Base-by-base conservation (phyloP, 2,797 vertebrate species). In the Buceros bicornis region DNA sequence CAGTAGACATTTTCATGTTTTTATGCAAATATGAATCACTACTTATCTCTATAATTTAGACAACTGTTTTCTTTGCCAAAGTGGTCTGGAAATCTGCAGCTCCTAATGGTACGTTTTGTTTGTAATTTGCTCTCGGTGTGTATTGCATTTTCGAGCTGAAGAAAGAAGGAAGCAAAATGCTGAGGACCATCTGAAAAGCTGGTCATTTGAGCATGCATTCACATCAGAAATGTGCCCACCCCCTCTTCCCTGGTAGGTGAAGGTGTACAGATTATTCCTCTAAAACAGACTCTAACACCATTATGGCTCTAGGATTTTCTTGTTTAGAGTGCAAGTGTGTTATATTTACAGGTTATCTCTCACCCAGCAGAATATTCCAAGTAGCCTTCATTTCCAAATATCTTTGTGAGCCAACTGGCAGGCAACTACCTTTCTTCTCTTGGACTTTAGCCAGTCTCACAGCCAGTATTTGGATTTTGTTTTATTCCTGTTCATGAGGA, bases 1-100 rank as follows among this genome's bases (percentile, higher is more conserved):
- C 19, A n/a, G 71, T 78, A 80, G 95, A 95, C 76, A 45, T 92
- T 91, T 95, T 94, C 91, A 89, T 94, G 64, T 82, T 91, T 95
- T 90, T 95, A 93, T 94, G 91, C 92, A 94, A 93, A 93, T 96
- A 93, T 21, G 70, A 64, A 89, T 97, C 89, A 85, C 45, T 77
- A 37, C 79, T 88, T 91, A 83, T 89, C 72, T 94, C 71, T 93
- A 40, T 92, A 93, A 89, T 96, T 95, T 89, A 85, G 87, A 83
- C 79, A 91, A 89, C 45, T 78, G 28, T 85, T 96, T 96, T 89
- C 71, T 93, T 82, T 96, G 91, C 56, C 61, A 78, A 80, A 89
- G 61, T 74, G 26, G 31, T 81, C 96, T 83, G 65, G 48, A 95
- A 95, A 89, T 84, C 56, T 70, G 66, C 76, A 56, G 47, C 56